These are phyloP conservation scores for Takifugu ocellatus DNA, from an alignment of 2,797 vertebrate genomes.

Conservation along the genomic window DNA sequence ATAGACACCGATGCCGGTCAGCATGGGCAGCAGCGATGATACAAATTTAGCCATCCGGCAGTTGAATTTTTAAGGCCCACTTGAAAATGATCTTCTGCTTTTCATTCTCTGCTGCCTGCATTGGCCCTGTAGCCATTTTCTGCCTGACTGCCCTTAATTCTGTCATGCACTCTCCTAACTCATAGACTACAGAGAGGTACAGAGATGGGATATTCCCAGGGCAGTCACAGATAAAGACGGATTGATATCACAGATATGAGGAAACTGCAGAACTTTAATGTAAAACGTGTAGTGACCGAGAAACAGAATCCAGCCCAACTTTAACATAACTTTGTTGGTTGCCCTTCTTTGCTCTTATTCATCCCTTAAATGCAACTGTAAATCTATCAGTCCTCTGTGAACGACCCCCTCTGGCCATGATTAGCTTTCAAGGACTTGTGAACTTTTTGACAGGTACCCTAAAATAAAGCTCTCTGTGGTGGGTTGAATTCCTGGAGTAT, in stretches of 20 bases:
- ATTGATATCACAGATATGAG: constrained; percentile 42
- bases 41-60: constrained; percentile 45
- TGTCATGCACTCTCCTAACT: constrained; percentile 51
- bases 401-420: too few species aligned
- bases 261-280: constrained; percentile 35
- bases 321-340: background rate
- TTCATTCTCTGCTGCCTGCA: constrained; percentile 44
- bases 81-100: constrained; percentile 67
- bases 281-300: constrained; percentile 13
- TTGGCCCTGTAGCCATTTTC: constrained; percentile 70
- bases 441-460: too few species aligned
- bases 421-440: too few species aligned
- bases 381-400: background rate
- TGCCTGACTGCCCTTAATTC: constrained; percentile 69
- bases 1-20: constrained; percentile 44
- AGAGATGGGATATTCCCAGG: constrained; percentile 50
- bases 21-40: constrained; percentile 47
- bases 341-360: background rate
- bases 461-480: too few species aligned
- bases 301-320: constrained; percentile 23
- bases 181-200: constrained; percentile 26
- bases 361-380: background rate
- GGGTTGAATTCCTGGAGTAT: too few species aligned
- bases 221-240: constrained; percentile 36
- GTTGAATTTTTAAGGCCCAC: constrained; percentile 60